phyloP scores from a whole-genome alignment of 2,888 invertebrate species.

The Sinopyrophorus schimmeli region DNA sequence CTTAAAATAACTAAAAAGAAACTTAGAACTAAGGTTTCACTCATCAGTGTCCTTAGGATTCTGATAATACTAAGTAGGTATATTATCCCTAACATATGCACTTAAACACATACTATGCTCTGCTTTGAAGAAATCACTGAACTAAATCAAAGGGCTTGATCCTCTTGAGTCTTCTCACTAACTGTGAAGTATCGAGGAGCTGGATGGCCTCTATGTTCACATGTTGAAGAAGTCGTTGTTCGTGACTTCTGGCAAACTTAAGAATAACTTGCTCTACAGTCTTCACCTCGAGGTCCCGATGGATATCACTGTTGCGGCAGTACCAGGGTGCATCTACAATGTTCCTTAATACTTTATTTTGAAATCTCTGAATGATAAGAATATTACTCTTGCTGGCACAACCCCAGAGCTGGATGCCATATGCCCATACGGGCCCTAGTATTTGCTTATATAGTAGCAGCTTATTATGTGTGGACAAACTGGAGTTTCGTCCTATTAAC shows the following conservation, averaged over 20 bases:
- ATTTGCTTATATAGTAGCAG: constrained; percentile 18
- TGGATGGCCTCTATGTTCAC: too few species aligned
- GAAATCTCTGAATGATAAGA: constrained; percentile 8
- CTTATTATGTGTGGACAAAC: constrained; percentile 11
- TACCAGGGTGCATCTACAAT: constrained; percentile 18
- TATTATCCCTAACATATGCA: too few species aligned
- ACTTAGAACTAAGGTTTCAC: too few species aligned
- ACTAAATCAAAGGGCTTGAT: too few species aligned
- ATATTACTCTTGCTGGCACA: constrained; percentile 12
- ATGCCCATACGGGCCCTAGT: constrained; percentile 13
- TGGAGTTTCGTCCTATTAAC: constrained; percentile 16
- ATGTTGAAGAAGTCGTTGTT: not conserved
- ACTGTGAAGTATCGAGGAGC: too few species aligned
- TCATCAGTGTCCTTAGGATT: too few species aligned
- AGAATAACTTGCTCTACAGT: not conserved
- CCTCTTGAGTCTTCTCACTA: too few species aligned
- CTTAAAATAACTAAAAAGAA: too few species aligned
- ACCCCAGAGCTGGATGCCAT: constrained; percentile 18
- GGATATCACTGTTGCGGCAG: constrained; percentile 9
- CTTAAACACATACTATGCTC: too few species aligned
- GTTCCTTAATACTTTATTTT: constrained; percentile 19
- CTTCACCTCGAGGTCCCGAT: constrained; percentile 2
- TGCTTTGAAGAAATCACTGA: too few species aligned
- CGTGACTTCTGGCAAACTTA: not conserved
- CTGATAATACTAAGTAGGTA: too few species aligned